Evolutionary conservation across 2,888 invertebrate species (phyloP).

Genomic region (Cephus pulcher): DNA sequence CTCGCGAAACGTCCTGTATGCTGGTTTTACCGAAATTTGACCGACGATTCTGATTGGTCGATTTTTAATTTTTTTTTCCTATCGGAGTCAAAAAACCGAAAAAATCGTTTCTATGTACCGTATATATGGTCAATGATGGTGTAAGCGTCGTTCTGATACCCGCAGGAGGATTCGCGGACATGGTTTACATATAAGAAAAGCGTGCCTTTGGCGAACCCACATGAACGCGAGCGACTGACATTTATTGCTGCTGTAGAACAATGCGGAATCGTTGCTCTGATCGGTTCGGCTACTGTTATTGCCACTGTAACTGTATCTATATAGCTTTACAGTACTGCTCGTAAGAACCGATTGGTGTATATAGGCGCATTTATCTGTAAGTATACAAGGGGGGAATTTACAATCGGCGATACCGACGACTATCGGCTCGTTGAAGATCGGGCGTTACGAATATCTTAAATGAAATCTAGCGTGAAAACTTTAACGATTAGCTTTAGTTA

Average conservation of each 20-base stretch:
- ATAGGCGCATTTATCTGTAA: background rate
- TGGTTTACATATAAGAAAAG: background rate
- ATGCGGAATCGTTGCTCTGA: constrained; percentile 43
- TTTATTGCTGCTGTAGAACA: constrained; percentile 48
- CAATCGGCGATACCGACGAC: background rate
- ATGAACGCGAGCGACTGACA: constrained; percentile 34
- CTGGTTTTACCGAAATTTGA: too few relatives aligned
- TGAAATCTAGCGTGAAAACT: background rate
- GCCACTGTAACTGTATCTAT: constrained; percentile 28
- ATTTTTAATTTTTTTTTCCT: background rate
- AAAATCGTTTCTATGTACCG: background rate
- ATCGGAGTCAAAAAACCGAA: background rate
- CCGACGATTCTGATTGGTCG: too few relatives aligned
- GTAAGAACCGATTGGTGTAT: background rate
- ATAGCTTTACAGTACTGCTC: background rate
- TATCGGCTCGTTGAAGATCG: background rate
- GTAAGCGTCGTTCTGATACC: background rate
- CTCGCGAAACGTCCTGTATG: too few relatives aligned
- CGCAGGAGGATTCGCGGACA: background rate
- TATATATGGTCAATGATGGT: background rate
- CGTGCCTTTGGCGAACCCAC: background rate
- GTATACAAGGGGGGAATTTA: background rate
- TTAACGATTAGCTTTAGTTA: background rate
- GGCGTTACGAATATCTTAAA: background rate
- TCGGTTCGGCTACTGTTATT: constrained; percentile 42